Evolutionary conservation across 2,113 vertebrate genomes (phyloP).

Genomic region (Nesospiza acunhae): DNA sequence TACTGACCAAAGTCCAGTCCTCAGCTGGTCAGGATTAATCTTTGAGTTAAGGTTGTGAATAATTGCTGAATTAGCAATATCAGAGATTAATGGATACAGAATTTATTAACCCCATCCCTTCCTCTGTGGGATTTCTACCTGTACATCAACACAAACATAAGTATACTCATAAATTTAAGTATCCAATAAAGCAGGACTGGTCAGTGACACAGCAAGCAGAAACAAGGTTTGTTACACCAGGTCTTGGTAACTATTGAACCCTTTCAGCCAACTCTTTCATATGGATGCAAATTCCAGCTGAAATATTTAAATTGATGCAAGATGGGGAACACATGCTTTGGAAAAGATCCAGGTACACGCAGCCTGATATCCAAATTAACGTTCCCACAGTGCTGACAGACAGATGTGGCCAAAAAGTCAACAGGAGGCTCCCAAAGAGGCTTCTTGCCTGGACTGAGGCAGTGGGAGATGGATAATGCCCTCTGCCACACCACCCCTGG

Average conservation of each 20-base stretch:
- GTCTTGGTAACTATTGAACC: not conserved
- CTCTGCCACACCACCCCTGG: not conserved
- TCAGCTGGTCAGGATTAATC: not conserved
- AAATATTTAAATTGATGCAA: constrained; percentile 47
- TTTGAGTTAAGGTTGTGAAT: not conserved
- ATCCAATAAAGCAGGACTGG: not conserved
- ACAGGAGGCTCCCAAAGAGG: constrained; percentile 24
- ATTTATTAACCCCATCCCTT: not conserved
- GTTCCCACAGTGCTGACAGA: constrained; percentile 55
- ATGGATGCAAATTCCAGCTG: constrained; percentile 4
- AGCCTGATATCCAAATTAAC: constrained; percentile 33
- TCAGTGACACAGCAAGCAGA: not conserved
- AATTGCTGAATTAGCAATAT: not conserved
- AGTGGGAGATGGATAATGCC: not conserved
- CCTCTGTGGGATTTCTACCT: not conserved
- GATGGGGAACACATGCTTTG: constrained; percentile 46
- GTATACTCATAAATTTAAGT: accelerated
- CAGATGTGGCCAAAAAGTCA: constrained; percentile 47
- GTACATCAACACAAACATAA: not conserved
- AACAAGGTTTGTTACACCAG: not conserved
- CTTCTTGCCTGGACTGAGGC: not conserved
- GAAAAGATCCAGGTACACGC: constrained; percentile 24
- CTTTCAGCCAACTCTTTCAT: not conserved
- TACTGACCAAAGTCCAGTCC: not conserved
- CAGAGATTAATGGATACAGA: not conserved